Evolutionary conservation across 1,140 invertebrate genomes (phyloP).

Genomic region (Anastrepha ludens): DNA sequence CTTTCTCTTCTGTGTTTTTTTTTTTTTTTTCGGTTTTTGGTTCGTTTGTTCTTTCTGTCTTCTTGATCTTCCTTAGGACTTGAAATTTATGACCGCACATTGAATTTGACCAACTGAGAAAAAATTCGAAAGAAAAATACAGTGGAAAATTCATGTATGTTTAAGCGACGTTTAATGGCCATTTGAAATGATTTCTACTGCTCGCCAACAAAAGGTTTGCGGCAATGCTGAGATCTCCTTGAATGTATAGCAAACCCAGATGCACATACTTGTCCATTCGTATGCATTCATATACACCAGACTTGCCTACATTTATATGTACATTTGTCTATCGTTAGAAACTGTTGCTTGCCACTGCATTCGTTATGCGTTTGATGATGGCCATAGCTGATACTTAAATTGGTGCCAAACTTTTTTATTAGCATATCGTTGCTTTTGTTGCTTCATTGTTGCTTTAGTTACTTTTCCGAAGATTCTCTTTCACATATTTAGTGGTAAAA

Average conservation of each 20-base stretch:
- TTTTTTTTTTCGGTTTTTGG: not conserved
- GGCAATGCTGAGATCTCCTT: not conserved
- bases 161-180: slow-evolving; percentile 73
- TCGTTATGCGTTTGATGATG: slow-evolving; percentile 35
- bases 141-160: slow-evolving; percentile 71
- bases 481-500: slow-evolving; percentile 65
- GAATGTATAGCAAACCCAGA: not conserved
- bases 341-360: slow-evolving; percentile 59
- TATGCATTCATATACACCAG: not conserved
- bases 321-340: slow-evolving; percentile 38
- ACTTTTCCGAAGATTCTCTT: slow-evolving; percentile 10
- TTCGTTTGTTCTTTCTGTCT: no score
- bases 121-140: slow-evolving; percentile 58
- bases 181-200: slow-evolving; percentile 72
- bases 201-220: slow-evolving; percentile 54
- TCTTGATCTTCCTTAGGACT: not conserved
- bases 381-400: slow-evolving; percentile 16
- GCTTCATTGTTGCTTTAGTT: slow-evolving; percentile 35
- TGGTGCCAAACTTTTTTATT: slow-evolving; percentile 53
- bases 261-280: not conserved
- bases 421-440: slow-evolving; percentile 47
- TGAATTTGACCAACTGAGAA: slow-evolving; percentile 26
- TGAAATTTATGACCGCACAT: slow-evolving; percentile 37
- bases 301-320: not conserved
- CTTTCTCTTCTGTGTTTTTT: not conserved